Evolutionary conservation across 2,113 vertebrate species (phyloP), one percentile per base, ranked within the genome.

Genomic region (Neogale vison): DNA sequence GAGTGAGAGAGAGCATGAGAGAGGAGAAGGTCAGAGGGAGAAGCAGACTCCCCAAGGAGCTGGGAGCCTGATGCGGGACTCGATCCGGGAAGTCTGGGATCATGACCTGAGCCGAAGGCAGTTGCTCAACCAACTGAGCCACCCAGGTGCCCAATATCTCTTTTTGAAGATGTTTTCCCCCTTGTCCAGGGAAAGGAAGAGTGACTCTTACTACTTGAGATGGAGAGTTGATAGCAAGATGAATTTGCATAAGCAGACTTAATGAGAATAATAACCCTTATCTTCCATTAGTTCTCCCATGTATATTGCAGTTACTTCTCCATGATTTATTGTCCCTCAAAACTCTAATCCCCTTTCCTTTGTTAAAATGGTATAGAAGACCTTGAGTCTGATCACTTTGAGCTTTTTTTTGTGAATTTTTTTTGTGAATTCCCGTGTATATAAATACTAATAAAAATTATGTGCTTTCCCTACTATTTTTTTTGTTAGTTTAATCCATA

Each of bases 381-480:
- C 45, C n/a, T 26, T 42, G 45, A 72, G 4, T 65, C 20, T 90
- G 52, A 86, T 36, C 29, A 17, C 45, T 94, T 86, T 90, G 81
- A 83, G 36, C 80, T 96, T 88, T 29, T 65, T 29, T 92, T 47
- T n/a, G n/a, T n/a, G n/a, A n/a, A n/a, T n/a, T 47, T 84, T 72
- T 95, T 88, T 29, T 88, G 24, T 81, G 71, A 88, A 84, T 50
- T 93, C 20, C 17, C 6, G 8, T 87, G 26, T 34, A 88, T 80
- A 52, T 94, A 94, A 94, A 86, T 94, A 89, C 55, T 80, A 94
- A n/a, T 86, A 69, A 90, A 82, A 83, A 69, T 84, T 81, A 2
- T 79, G 20, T 96, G 31, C 18, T 59, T 71, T 95, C 88, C 85
- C 65, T 95, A 14, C 6, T 77, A 18, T 42, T 67, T 83, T 69